Conservation (phyloP, 2,797 vertebrate genomes). For the Chromis chromis region DNA sequence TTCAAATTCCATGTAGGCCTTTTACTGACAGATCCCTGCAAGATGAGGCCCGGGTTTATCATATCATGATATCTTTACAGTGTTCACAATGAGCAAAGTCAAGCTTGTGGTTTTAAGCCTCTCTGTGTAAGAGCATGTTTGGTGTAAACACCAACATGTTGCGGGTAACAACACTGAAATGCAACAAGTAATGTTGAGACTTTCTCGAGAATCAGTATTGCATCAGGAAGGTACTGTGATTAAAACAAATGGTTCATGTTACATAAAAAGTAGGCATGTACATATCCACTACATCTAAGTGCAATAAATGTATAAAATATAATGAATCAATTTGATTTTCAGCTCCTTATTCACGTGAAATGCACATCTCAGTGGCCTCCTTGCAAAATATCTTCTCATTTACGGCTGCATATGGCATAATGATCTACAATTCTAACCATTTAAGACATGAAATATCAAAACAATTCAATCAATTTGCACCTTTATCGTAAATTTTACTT, state of each 20-base stretch:
- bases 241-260: too few relatives aligned
- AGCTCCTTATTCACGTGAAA: neutral
- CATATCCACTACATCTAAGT: neutral
- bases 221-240: too few relatives aligned
- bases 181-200: slow-evolving; percentile 29
- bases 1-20: neutral
- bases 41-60: slow-evolving; percentile 8
- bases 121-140: slow-evolving; percentile 26
- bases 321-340: neutral
- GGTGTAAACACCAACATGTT: slow-evolving; percentile 30
- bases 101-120: slow-evolving; percentile 45
- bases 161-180: slow-evolving; percentile 28
- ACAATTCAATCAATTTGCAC: neutral
- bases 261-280: too few relatives aligned
- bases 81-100: slow-evolving; percentile 33
- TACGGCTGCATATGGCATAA: neutral
- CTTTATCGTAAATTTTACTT: neutral
- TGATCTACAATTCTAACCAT: neutral
- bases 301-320: neutral
- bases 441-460: neutral
- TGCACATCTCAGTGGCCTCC: neutral
- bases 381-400: neutral
- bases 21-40: neutral
- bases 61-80: slow-evolving; percentile 13
- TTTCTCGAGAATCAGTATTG: neutral